Evolutionary conservation across 1,140 invertebrate species (phyloP).

Genomic region (Aphis craccivora): DNA sequence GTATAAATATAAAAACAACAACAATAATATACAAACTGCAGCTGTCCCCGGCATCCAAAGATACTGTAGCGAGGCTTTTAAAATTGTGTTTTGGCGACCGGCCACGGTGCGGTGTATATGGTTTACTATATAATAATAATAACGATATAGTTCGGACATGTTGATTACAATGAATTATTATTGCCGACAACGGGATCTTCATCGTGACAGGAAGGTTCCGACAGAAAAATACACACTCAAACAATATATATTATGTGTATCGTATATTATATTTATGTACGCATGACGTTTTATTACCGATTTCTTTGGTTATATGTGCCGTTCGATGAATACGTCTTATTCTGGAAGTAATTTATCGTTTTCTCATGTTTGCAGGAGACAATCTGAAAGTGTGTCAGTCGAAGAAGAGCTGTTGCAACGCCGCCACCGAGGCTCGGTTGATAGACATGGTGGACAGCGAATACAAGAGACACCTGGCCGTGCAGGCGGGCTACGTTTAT

Average conservation of each 20-base stretch:
- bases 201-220: neutral
- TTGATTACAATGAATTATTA: conserved; percentile 17
- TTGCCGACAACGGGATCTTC: too few species aligned
- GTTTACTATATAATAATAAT: neutral
- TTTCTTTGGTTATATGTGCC: neutral
- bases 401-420: conserved; percentile 59
- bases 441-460: conserved; percentile 68
- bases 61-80: neutral
- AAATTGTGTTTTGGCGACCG: conserved; percentile 35
- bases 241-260: neutral
- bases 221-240: neutral
- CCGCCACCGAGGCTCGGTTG: conserved; percentile 63
- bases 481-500: conserved; percentile 70
- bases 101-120: neutral
- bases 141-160: conserved; percentile 2
- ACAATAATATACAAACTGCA: conserved; percentile 3
- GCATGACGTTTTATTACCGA: neutral
- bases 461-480: conserved; percentile 68
- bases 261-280: neutral
- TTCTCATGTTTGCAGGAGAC: conserved; percentile 58
- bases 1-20: conserved; percentile 29
- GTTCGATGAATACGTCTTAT: neutral
- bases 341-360: conserved; percentile 29
- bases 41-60: neutral
- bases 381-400: conserved; percentile 59